Evolutionary conservation across 2,797 vertebrate genomes (phyloP).

Genomic region (Peromyscus aztecus): DNA sequence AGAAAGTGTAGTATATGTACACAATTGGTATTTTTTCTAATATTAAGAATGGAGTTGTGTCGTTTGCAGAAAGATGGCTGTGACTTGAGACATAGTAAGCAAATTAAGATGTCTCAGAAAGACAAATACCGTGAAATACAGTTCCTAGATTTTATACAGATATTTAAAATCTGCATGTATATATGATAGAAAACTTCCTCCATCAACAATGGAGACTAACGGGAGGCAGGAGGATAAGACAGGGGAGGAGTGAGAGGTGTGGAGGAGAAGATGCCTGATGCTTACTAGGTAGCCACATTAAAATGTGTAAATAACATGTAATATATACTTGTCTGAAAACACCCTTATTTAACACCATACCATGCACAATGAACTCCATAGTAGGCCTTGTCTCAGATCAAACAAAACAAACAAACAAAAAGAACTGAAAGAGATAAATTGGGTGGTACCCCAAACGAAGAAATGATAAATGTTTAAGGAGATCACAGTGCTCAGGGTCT

Average conservation of each 20-base stretch:
- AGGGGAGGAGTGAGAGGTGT: neutral
- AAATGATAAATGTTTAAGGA: neutral
- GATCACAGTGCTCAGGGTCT: neutral
- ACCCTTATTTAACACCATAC: neutral
- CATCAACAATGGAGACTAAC: neutral
- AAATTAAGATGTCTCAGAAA: neutral
- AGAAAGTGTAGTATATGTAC: neutral
- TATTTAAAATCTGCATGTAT: neutral
- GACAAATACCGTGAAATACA: neutral
- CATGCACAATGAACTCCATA: neutral
- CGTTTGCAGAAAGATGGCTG: neutral
- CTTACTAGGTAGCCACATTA: neutral
- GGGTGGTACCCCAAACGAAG: neutral
- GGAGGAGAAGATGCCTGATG: neutral
- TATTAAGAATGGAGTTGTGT: neutral
- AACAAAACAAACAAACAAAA: neutral
- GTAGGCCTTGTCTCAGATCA: neutral
- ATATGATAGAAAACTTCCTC: neutral
- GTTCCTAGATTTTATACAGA: neutral
- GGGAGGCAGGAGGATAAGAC: too few species aligned
- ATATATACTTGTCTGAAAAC: neutral
- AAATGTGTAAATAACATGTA: neutral
- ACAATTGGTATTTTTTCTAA: neutral
- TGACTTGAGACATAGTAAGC: neutral
- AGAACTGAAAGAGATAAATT: neutral